Conservation (phyloP, 2,888 invertebrate species). For the Phortica okadai region DNA sequence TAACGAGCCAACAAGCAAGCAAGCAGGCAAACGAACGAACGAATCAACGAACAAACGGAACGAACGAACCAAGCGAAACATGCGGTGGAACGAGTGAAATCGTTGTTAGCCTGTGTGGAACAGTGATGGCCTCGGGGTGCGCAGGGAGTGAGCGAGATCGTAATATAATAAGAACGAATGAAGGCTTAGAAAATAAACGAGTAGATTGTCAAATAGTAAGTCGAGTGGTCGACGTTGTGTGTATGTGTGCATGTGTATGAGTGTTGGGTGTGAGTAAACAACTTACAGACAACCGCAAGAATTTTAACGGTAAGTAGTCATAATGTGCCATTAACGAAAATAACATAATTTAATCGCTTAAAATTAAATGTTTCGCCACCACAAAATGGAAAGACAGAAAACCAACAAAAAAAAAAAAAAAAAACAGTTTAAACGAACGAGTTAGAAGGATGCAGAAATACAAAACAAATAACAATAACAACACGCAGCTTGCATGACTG, state of each 20-base stretch:
- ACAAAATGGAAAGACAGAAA: background rate
- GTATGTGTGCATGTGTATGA: conserved; percentile 7
- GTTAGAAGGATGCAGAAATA: background rate
- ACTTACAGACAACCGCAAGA: conserved; percentile 3
- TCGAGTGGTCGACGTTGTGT: background rate
- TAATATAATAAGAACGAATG: background rate
- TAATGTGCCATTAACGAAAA: conserved; percentile 26
- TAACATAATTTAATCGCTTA: conserved; percentile 16
- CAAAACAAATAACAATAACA: background rate
- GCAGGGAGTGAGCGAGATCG: background rate
- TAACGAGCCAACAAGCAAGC: background rate
- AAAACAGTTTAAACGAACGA: background rate
- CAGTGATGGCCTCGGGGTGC: too few relatives aligned
- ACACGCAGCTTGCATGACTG: background rate
- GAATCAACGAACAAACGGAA: background rate
- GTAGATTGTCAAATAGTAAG: background rate
- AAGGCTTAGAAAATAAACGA: background rate
- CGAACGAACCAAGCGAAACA: background rate
- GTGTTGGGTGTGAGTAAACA: background rate
- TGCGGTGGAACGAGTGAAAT: background rate
- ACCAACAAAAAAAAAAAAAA: background rate
- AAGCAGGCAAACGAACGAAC: background rate
- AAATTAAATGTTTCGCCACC: background rate
- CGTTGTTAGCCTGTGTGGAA: too few relatives aligned
- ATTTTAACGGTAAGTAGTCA: background rate